Conservation (phyloP, 2,888 invertebrate genomes). For the Agrotis exclamationis region DNA sequence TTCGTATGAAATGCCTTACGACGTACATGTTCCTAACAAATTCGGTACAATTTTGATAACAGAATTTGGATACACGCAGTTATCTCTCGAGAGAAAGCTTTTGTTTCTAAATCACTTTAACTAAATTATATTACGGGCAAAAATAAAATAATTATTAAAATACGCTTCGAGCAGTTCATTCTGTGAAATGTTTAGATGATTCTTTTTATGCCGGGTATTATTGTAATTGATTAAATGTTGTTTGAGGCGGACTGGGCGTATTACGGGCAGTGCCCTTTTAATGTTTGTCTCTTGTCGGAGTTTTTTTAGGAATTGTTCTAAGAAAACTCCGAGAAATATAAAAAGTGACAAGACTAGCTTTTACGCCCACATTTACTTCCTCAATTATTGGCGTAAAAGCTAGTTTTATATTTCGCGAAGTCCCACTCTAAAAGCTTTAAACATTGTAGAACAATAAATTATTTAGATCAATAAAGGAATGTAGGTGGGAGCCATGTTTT, state of each 20-base stretch:
- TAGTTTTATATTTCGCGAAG: not conserved
- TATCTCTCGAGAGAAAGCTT: constrained; percentile 2
- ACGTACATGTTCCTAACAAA: not conserved
- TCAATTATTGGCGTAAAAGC: not conserved
- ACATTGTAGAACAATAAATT: constrained; percentile 9
- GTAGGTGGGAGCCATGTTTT: constrained; percentile 19
- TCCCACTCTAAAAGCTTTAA: not conserved
- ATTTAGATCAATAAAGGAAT: constrained; percentile 21
- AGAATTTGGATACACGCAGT: not conserved
- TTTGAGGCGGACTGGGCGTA: constrained; percentile 2
- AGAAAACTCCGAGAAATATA: no score
- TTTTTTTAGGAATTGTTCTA: no score
- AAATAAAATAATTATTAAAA: constrained; percentile 15
- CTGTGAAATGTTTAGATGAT: constrained; percentile 1
- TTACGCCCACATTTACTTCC: not conserved
- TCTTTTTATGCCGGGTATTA: not conserved
- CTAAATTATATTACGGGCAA: not conserved
- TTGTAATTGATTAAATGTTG: constrained; percentile 19
- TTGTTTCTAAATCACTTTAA: constrained; percentile 4
- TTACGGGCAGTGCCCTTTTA: not conserved
- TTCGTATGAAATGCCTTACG: no score
- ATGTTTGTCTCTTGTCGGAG: not conserved
- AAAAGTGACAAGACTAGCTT: not conserved
- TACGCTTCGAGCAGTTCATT: constrained; percentile 4
- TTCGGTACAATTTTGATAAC: not conserved